Conservation (phyloP, 2,888 invertebrate species). For the Philereme vetulata region DNA sequence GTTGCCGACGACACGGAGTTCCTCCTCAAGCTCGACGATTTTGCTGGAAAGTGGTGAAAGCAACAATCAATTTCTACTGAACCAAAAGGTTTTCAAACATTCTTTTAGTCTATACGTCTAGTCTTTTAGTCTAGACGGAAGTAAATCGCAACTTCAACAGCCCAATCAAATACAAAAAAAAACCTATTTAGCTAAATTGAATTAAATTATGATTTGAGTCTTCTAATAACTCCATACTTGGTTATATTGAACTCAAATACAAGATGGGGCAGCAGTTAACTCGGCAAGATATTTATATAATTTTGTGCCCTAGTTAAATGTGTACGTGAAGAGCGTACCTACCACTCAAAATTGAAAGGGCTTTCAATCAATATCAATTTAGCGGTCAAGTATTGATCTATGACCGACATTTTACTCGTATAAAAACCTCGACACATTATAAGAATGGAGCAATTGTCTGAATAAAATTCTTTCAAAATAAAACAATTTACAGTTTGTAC, state of each 20-base stretch:
- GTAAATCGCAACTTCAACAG: background rate
- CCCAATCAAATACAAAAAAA: background rate
- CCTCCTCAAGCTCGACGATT: slow-evolving; percentile 99
- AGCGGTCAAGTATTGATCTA: slow-evolving; percentile 43
- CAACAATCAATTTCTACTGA: slow-evolving; percentile 66
- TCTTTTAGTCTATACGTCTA: background rate
- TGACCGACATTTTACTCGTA: slow-evolving; percentile 44
- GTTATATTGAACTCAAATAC: no score
- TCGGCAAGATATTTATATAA: no score
- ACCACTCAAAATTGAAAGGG: slow-evolving; percentile 40
- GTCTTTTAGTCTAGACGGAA: background rate
- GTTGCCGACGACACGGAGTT: slow-evolving; percentile 99
- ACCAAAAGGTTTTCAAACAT: slow-evolving; percentile 9
- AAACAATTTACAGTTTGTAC: slow-evolving; percentile 31
- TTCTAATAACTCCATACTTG: no score
- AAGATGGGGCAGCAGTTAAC: no score
- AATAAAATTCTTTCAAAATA: background rate
- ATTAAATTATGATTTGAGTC: no score
- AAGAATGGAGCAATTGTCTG: slow-evolving; percentile 37
- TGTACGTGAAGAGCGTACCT: slow-evolving; percentile 4
- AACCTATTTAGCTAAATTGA: no score
- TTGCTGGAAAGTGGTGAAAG: slow-evolving; percentile 87
- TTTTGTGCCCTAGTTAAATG: slow-evolving; percentile 7
- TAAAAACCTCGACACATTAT: slow-evolving; percentile 42
- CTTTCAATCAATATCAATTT: slow-evolving; percentile 53